Evolutionary conservation across 1,140 invertebrate species (phyloP).

Genomic region (Papilio aristodemus): DNA sequence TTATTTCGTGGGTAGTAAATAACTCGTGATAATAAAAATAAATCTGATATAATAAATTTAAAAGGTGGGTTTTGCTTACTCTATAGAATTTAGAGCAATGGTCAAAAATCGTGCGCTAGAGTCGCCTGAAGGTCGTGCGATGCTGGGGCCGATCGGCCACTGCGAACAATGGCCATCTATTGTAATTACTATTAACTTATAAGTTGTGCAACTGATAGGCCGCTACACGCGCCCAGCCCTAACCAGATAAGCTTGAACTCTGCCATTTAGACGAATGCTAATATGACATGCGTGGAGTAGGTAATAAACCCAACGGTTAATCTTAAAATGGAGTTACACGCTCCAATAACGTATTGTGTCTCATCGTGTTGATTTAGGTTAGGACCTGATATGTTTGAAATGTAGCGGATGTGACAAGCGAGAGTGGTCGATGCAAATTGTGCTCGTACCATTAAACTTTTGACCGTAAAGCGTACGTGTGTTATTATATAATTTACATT

Average conservation of each 20-base stretch:
- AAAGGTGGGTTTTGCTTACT: constrained; percentile 45
- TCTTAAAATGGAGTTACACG: constrained; percentile 30
- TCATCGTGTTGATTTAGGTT: constrained; percentile 30
- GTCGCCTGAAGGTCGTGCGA: constrained; percentile 62
- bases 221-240: constrained; percentile 39
- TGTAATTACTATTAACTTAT: constrained; percentile 76
- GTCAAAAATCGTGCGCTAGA: constrained; percentile 72
- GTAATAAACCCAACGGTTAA: not conserved
- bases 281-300: constrained; percentile 21
- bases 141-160: constrained; percentile 62
- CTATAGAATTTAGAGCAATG: constrained; percentile 51
- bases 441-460: constrained; percentile 17
- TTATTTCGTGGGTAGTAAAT: no score
- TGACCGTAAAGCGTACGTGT: constrained; percentile 22
- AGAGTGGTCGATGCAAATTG: constrained; percentile 26
- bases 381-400: constrained; percentile 18
- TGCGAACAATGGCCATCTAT: constrained; percentile 75
- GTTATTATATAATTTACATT: constrained; percentile 29
- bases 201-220: constrained; percentile 66
- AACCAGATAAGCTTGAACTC: constrained; percentile 42
- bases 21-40: not conserved
- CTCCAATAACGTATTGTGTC: constrained; percentile 27
- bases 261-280: constrained; percentile 35
- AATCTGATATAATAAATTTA: constrained; percentile 9
- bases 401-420: constrained; percentile 29